phyloP scores from a whole-genome alignment of 2,797 vertebrate genomes.

The Acanthurus tractus region DNA sequence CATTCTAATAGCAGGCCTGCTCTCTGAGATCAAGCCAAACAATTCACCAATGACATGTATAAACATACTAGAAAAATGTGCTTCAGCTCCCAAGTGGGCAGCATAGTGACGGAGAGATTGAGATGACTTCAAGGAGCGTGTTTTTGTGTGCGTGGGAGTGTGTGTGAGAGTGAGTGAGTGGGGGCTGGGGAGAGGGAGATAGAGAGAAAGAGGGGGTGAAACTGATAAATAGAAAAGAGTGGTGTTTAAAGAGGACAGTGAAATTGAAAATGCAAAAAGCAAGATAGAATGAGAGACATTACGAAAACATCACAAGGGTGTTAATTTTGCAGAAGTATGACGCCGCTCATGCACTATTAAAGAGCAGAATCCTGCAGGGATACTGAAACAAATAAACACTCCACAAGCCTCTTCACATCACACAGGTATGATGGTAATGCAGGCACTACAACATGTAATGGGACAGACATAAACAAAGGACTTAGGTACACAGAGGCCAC shows the following conservation, averaged over 20 bases:
- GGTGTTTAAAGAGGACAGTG: slow-evolving; percentile 26
- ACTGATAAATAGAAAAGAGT: slow-evolving; percentile 48
- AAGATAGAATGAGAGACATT: slow-evolving; percentile 39
- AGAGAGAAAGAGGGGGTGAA: slow-evolving; percentile 22
- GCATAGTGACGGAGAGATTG: slow-evolving; percentile 33
- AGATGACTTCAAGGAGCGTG: slow-evolving; percentile 25
- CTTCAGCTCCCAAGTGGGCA: slow-evolving; percentile 55
- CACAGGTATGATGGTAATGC: slow-evolving; percentile 66
- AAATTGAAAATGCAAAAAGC: slow-evolving; percentile 61
- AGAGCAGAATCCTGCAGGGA: slow-evolving; percentile 70
- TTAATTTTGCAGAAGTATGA: slow-evolving; percentile 72
- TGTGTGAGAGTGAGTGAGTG: not conserved
- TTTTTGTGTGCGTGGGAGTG: not conserved
- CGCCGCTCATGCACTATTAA: slow-evolving; percentile 70
- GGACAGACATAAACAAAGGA: slow-evolving; percentile 69
- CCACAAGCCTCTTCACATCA: slow-evolving; percentile 73
- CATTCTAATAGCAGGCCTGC: slow-evolving; percentile 60
- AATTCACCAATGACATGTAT: slow-evolving; percentile 68
- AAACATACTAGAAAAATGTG: slow-evolving; percentile 63
- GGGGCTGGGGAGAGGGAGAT: no score
- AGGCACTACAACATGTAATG: slow-evolving; percentile 75
- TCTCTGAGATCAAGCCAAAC: slow-evolving; percentile 63
- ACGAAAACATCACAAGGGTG: slow-evolving; percentile 67
- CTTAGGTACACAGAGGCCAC: slow-evolving; percentile 48
- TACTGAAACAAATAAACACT: slow-evolving; percentile 82